Evolutionary conservation across 2,113 vertebrate genomes (phyloP).

Genomic region (Castor canadensis): DNA sequence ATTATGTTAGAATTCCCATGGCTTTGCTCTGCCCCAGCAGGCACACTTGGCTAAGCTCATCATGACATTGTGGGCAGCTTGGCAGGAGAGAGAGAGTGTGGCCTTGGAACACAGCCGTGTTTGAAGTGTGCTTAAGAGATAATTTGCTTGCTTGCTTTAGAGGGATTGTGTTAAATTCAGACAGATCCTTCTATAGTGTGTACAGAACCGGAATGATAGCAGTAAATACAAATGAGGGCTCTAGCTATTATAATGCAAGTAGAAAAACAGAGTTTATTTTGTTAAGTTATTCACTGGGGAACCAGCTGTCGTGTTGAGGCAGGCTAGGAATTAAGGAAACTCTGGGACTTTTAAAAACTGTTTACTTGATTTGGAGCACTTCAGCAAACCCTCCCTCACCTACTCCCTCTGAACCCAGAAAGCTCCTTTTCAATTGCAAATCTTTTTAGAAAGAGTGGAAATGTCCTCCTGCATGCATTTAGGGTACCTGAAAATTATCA

Average conservation of each 20-base stretch:
- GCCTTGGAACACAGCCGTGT: not conserved
- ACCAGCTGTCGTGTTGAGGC: not conserved
- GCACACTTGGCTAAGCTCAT: not conserved
- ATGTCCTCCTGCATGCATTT: too few species aligned
- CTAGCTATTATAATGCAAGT: not conserved
- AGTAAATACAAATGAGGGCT: not conserved
- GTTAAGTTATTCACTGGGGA: conserved; percentile 67
- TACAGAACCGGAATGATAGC: not conserved
- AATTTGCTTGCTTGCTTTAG: not conserved
- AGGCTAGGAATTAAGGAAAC: too few species aligned
- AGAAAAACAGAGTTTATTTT: not conserved
- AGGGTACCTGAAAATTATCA: too few species aligned
- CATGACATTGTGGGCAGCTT: fast-evolving
- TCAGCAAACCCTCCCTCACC: too few species aligned
- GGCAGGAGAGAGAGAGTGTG: not conserved
- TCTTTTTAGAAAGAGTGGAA: too few species aligned
- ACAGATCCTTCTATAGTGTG: too few species aligned
- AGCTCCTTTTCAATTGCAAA: too few species aligned
- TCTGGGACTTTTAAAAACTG: too few species aligned
- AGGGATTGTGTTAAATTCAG: not conserved
- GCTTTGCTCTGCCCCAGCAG: not conserved
- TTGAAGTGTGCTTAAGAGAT: not conserved
- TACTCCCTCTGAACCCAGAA: too few species aligned
- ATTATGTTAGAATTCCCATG: not conserved
- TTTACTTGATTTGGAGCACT: too few species aligned